Base-by-base conservation (phyloP, 2,797 vertebrate species). In the Pipistrellus kuhlii region DNA sequence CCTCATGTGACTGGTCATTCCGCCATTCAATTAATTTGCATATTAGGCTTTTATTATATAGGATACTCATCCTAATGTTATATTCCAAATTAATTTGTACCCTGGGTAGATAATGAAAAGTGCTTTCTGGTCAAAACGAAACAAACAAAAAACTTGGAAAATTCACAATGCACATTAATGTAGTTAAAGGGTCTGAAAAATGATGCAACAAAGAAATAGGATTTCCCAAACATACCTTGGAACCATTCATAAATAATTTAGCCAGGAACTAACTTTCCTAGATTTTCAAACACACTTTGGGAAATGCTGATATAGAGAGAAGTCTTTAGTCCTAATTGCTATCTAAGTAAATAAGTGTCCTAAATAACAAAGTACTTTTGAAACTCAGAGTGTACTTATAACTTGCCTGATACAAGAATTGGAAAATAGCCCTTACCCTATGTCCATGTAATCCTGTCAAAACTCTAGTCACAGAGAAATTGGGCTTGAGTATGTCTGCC, bases 241-340 rank as follows among this genome's bases (percentile, higher is more conserved):
- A 64, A 38, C 2, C 38, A 92, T 84, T 51, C 89, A 71, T 86
- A 76, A 95, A 59, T 92, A 69, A 55, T 12, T 84, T 25, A 90
- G 11, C 55, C 78, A 66, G 30, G 44, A 77, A 68, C 20, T 88
- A 71, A 55, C 1, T 32, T 72, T 82, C 44, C 73, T 91, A 64
- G 23, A 91, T 32, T 94, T 90, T 46, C 27, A 96, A 94, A 94
- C 30, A 82, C n/a, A 91, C 27, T 89, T 95, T 69, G 18, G 85
- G 20, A 91, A 93, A 92, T 78, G 20, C 5, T 82, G 21, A 46
- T 57, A 53, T 2, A 85, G 17, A 46, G 44, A 48, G 41, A 81
- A 53, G n/a, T 10, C 13, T 88, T 85, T 83, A 91, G 30, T 81
- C 76, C 73, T 44, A 18, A 20, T 62, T 44, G 38, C 38, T 62